Percentiles rank a stretch among this genome's conserved stretches.
phyloP scores from a whole-genome alignment of 2,888 invertebrate species.

The Leuctra nigra region DNA sequence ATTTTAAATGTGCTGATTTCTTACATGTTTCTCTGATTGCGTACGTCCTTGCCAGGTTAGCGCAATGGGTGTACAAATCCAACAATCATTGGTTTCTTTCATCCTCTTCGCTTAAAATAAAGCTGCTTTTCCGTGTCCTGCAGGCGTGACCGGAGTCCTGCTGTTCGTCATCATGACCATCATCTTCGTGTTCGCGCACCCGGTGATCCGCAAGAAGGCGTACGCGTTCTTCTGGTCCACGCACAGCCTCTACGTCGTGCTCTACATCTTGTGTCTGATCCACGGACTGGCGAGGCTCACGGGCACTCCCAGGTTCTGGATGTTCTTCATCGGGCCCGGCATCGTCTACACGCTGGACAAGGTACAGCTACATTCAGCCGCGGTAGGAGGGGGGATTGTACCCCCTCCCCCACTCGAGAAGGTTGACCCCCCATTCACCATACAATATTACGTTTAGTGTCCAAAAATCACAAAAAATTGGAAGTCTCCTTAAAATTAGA shows the following conservation, averaged over 20 bases:
- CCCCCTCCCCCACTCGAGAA: not conserved
- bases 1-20: too few species aligned
- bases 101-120: too few species aligned
- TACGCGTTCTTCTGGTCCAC: conserved; percentile 95
- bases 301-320: conserved; percentile 88
- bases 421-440: too few species aligned
- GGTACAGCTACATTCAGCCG: too few species aligned
- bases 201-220: conserved; percentile 83
- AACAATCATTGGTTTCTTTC: too few species aligned
- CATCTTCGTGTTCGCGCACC: conserved; percentile 95
- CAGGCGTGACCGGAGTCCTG: conserved; percentile 80
- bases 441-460: too few species aligned
- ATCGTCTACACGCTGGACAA: conserved; percentile 86
- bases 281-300: conserved; percentile 89
- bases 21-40: too few species aligned
- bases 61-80: too few species aligned
- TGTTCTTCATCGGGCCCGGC: conserved; percentile 88
- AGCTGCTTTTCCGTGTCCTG: conserved; percentile 29
- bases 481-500: too few species aligned
- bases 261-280: conserved; percentile 79
- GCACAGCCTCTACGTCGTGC: conserved; percentile 78
- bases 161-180: conserved; percentile 88
- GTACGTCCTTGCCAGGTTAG: too few species aligned
- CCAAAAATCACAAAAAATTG: too few species aligned
- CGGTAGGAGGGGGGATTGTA: not conserved